A percentile compares a stretch with the other conserved stretches of the same genome.
Conservation (phyloP, 2,888 invertebrate genomes). For the Lobophora halterata region DNA sequence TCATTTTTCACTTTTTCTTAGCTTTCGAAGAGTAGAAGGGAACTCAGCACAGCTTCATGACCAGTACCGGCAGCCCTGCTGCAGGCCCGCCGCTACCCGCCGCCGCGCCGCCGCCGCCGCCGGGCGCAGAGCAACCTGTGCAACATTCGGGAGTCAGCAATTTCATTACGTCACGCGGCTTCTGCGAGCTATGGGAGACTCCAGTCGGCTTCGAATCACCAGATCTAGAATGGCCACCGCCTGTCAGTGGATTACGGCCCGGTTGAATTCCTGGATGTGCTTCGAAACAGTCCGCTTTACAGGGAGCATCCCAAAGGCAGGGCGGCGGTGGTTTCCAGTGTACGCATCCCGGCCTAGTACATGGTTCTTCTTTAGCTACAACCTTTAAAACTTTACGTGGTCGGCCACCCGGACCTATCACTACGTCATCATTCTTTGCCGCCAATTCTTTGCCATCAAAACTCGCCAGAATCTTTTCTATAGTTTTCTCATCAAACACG, state of each 20-base stretch:
- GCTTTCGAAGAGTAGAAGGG: conserved; percentile 37
- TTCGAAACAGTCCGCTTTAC: conserved; percentile 71
- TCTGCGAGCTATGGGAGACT: conserved; percentile 14
- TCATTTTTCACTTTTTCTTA: conserved; percentile 72
- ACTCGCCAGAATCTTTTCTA: conserved; percentile 45
- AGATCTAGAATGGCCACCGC: conserved; percentile 28
- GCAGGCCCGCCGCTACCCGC: conserved; percentile 45
- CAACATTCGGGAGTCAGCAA: conserved; percentile 55
- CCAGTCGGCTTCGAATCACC: conserved; percentile 9
- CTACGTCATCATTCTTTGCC: conserved; percentile 31
- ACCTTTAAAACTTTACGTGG: conserved; percentile 36
- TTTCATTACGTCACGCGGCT: conserved; percentile 41
- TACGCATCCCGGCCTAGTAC: conserved; percentile 61
- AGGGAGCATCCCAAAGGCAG: conserved; percentile 66
- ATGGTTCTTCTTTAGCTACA: conserved; percentile 48
- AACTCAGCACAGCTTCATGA: conserved; percentile 67
- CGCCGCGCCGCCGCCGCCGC: conserved; percentile 41
- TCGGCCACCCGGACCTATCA: conserved; percentile 45
- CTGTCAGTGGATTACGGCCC: conserved; percentile 49
- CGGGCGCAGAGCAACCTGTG: conserved; percentile 60
- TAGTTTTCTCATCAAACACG: conserved; percentile 51
- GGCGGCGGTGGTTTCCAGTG: conserved; percentile 69
- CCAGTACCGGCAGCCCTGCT: conserved; percentile 57
- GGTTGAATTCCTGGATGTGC: conserved; percentile 53
- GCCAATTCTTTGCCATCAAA: conserved; percentile 49